Base-by-base conservation (phyloP, 30 jellyfish, hydroid and myxozoan species). In the Calvadosia cruxmelitensis region DNA sequence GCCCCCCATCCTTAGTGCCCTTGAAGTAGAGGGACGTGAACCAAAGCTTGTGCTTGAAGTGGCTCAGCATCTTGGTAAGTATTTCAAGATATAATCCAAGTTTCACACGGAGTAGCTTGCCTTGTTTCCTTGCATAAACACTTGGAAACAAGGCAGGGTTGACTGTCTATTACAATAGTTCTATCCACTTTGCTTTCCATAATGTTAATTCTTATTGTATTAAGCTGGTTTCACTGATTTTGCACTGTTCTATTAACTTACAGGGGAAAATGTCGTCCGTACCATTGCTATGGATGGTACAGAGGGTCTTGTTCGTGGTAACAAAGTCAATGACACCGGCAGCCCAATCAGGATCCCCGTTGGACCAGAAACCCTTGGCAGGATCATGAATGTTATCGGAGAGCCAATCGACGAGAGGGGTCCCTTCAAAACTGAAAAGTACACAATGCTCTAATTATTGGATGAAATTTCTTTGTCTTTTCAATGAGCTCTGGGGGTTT, bases 231-330 rank as follows among this genome's bases (percentile, higher is more conserved):
- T n/a, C n/a, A n/a, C n/a, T n/a, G n/a, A n/a, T n/a, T n/a, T n/a
- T n/a, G n/a, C n/a, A 10, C 25, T 57, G 25, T 24, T 57, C 25
- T 16, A 57, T 57, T 57, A 5, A 5, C 57, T 28, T 51, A 7
- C 36, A 92, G 99, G 99, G 50, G 99, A 93, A 68, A 93, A 93
- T 82, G 95, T 93, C 62, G 99, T 93, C 53, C 92, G 99, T 31
- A 93, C 99, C 31, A 93, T 93, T 80, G 99, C 99, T 61, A 93
- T 93, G 99, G 99, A 93, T 81, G 99, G 99, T 80, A 93, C 99
- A 0, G 99, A 93, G 64, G 99, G 99, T 10, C 94, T 93, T 32
- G 95, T 93, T 62, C 91, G 99, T 49, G 99, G 99, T 16, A 94
- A 93, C 48, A 51, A 72, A 15, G 99, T 93, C 26, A 49, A 84